Evolutionary conservation across 2,888 invertebrate genomes (phyloP).

Genomic region (Rugalucina vietnamica): DNA sequence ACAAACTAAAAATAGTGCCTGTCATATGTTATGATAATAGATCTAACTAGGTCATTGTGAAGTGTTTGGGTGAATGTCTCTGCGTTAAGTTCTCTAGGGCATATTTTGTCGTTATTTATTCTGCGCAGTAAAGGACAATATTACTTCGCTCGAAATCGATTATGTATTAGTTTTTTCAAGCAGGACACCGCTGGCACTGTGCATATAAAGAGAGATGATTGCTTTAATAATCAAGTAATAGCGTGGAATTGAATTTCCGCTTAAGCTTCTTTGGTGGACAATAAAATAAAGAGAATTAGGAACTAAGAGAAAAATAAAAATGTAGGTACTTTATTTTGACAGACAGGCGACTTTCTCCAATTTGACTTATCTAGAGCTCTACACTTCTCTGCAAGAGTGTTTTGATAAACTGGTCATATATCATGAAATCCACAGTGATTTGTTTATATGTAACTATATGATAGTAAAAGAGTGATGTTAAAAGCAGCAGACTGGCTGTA

Average conservation of each 20-base stretch:
- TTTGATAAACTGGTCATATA: too few relatives aligned
- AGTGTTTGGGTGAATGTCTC: conserved; percentile 3
- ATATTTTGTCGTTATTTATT: conserved; percentile 6
- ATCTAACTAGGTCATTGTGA: background rate
- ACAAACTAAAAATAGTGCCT: conserved; percentile 2
- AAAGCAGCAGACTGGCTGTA: too few relatives aligned
- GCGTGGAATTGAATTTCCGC: background rate
- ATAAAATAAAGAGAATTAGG: background rate
- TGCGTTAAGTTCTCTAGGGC: background rate
- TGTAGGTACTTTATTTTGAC: too few relatives aligned
- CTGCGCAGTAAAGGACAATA: conserved; percentile 3
- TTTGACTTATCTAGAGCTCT: too few relatives aligned
- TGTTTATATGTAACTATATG: too few relatives aligned
- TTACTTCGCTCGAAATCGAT: background rate
- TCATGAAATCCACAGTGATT: too few relatives aligned
- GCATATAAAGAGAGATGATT: background rate
- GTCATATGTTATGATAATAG: conserved; percentile 7
- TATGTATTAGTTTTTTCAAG: background rate
- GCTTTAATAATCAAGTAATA: background rate
- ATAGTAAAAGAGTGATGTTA: too few relatives aligned
- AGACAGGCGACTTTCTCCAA: too few relatives aligned
- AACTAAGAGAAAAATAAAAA: background rate
- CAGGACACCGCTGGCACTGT: background rate
- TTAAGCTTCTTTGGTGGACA: background rate
- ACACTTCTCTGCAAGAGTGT: too few relatives aligned